phyloP scores from a whole-genome alignment of 1,140 invertebrate genomes.

The Colletes gigas region DNA sequence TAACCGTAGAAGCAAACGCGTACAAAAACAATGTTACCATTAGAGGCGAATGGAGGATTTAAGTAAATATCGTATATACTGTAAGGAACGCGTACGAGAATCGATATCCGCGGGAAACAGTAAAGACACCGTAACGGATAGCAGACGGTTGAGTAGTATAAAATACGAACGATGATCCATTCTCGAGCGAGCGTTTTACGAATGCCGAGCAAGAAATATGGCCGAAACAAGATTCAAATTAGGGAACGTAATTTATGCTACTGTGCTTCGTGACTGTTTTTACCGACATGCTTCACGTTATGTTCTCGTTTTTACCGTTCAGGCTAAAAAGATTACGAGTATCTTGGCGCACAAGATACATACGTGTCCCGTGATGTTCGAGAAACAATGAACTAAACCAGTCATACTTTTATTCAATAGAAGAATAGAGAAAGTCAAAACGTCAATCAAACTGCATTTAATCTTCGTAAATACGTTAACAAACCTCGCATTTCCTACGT shows the following conservation, averaged over 20 bases:
- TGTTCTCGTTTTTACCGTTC: not conserved
- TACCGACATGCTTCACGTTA: not conserved
- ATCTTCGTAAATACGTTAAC: not conserved
- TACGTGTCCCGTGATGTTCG: not conserved
- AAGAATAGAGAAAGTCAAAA: too few species aligned
- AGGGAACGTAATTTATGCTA: not conserved
- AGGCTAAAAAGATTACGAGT: not conserved
- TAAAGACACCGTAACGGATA: not conserved
- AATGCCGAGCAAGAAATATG: not conserved
- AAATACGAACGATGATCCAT: not conserved
- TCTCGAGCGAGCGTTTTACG: not conserved
- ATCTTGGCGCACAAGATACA: not conserved
- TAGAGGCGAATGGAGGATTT: not conserved
- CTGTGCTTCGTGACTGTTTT: not conserved
- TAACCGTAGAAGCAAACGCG: not conserved
- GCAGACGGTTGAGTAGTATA: not conserved
- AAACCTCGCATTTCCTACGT: not conserved
- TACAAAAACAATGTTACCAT: not conserved
- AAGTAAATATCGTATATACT: not conserved
- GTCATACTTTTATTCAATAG: too few species aligned
- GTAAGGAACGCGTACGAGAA: not conserved
- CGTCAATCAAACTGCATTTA: too few species aligned
- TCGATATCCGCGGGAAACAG: not conserved
- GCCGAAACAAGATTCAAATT: slow-evolving; percentile 8
- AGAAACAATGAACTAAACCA: not conserved